These are phyloP conservation scores for Rissa tridactyla DNA, from an alignment of 2,113 vertebrate genomes.

Conservation along the genomic window DNA sequence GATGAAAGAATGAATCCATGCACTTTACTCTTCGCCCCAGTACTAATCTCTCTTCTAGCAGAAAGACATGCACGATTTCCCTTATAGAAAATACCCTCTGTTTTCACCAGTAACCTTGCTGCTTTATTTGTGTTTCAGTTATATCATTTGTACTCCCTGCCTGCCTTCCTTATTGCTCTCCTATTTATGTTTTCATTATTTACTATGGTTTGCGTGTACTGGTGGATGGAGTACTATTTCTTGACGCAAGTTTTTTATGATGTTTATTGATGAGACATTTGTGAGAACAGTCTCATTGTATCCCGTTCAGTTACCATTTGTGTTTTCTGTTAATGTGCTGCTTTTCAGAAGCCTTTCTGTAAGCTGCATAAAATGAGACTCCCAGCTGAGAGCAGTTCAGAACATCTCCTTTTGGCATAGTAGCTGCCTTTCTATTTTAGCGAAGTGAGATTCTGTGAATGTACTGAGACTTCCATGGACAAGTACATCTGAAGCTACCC, in stretches of 20 bases:
- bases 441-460: background rate
- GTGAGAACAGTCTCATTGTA: background rate
- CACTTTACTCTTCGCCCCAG: background rate
- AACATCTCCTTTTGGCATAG: background rate
- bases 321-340: background rate
- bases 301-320: background rate
- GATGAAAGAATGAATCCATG: background rate
- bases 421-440: background rate
- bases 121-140: background rate
- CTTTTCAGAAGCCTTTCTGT: background rate
- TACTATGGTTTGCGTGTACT: background rate
- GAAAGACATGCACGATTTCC: background rate
- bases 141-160: background rate
- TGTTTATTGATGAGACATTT: conserved; percentile 44
- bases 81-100: background rate
- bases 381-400: background rate
- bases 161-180: conserved; percentile 42
- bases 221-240: background rate
- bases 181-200: conserved; percentile 30
- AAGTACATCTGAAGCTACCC: background rate
- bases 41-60: background rate
- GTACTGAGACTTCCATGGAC: background rate
- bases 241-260: conserved; percentile 25
- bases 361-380: background rate
- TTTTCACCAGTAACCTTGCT: conserved; percentile 26